Percentiles rank a stretch among this genome's conserved stretches.
Evolutionary conservation across 1,140 invertebrate genomes (phyloP).

Genomic region (Platorchestia sp.): DNA sequence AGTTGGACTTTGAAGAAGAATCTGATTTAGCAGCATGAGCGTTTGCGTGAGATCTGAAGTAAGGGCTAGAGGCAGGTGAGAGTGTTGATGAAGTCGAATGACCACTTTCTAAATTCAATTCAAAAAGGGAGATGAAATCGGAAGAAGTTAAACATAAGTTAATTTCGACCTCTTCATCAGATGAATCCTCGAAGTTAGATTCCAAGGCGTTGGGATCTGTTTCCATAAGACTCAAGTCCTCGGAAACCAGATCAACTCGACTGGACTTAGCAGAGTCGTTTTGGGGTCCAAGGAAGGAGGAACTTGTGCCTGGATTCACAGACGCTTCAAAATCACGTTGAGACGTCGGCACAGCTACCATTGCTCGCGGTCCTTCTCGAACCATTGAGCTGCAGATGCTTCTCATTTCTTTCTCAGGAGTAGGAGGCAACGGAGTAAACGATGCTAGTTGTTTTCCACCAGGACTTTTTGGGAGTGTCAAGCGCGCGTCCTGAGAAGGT

Average conservation of each 20-base stretch:
- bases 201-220: background rate
- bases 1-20: background rate
- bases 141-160: background rate
- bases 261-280: background rate
- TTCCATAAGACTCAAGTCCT: background rate
- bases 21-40: background rate
- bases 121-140: background rate
- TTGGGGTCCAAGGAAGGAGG: background rate
- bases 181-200: background rate
- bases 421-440: background rate
- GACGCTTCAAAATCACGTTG: background rate
- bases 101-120: background rate
- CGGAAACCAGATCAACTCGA: background rate
- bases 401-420: conserved; percentile 7
- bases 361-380: background rate
- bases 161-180: background rate
- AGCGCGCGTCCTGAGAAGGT: background rate
- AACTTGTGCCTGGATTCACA: background rate
- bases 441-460: background rate
- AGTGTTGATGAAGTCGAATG: background rate
- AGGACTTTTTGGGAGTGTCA: background rate
- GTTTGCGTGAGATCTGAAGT: background rate
- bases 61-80: background rate
- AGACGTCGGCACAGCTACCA: background rate
- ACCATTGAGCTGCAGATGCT: conserved; percentile 33